Conservation (phyloP, 2,113 vertebrate species). For the Oncorhynchus masou region DNA sequence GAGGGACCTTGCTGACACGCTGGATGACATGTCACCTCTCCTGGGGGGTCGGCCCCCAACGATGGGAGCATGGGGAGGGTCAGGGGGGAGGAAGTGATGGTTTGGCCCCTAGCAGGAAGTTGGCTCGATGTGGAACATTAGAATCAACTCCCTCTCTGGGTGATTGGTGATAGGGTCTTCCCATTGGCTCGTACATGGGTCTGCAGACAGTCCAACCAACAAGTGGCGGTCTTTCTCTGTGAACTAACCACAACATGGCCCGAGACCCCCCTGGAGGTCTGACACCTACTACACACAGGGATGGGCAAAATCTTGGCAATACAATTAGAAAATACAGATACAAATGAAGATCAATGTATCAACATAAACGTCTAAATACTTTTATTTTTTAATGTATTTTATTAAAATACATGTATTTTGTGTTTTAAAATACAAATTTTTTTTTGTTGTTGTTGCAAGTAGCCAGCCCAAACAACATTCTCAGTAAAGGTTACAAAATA, state of each 20-base stretch:
- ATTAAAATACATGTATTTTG: too few species aligned
- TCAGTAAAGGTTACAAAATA: too few species aligned
- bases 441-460: too few species aligned
- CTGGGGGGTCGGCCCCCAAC: slow-evolving; percentile 16
- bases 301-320: too few species aligned
- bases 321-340: too few species aligned
- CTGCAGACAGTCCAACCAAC: slow-evolving; percentile 15
- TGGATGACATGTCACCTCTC: background rate
- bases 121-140: slow-evolving; percentile 40
- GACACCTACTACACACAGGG: slow-evolving; percentile 21
- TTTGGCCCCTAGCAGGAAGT: background rate
- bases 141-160: slow-evolving; percentile 14
- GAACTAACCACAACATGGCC: slow-evolving; percentile 25
- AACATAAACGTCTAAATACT: too few species aligned
- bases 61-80: background rate
- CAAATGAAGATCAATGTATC: too few species aligned
- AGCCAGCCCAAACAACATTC: too few species aligned
- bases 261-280: slow-evolving; percentile 25
- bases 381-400: too few species aligned
- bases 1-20: too few species aligned
- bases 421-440: too few species aligned
- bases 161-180: slow-evolving; percentile 4
- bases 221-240: slow-evolving; percentile 57
- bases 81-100: slow-evolving; percentile 18
- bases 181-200: slow-evolving; percentile 19